A percentile compares a stretch with the other conserved stretches of the same genome.
Evolutionary conservation across 2,888 invertebrate genomes (phyloP).

Genomic region (Cheilosia scutellata): DNA sequence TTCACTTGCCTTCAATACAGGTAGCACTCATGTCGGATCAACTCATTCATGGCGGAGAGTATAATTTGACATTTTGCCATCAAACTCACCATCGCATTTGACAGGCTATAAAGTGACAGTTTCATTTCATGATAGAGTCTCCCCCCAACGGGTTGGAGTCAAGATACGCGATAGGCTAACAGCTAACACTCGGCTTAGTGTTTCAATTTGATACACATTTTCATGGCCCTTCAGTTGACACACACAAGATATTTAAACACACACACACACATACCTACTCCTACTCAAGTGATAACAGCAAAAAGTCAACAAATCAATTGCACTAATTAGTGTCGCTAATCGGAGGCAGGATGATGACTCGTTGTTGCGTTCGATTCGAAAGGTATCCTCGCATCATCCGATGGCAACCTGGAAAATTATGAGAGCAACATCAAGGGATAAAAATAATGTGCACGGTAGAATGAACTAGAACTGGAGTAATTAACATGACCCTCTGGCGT

Average conservation of each 20-base stretch:
- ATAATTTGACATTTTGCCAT: conserved; percentile 57
- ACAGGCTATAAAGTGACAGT: conserved; percentile 45
- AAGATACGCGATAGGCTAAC: background rate
- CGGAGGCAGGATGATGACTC: conserved; percentile 37
- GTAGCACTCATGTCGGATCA: conserved; percentile 45
- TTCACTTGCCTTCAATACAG: conserved; percentile 44
- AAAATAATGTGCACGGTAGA: conserved; percentile 30
- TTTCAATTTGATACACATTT: conserved; percentile 34
- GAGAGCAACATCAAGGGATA: conserved; percentile 19
- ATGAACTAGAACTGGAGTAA: conserved; percentile 59
- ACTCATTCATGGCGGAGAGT: conserved; percentile 14
- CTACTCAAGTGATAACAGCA: conserved; percentile 26
- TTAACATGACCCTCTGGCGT: conserved; percentile 71
- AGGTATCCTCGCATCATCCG: conserved; percentile 14
- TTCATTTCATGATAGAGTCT: conserved; percentile 29
- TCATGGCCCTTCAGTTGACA: conserved; percentile 43
- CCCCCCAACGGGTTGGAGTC: conserved; percentile 25
- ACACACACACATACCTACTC: conserved; percentile 34
- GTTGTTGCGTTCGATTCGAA: conserved; percentile 43
- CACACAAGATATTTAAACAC: background rate
- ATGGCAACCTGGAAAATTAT: conserved; percentile 38
- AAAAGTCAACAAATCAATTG: conserved; percentile 65
- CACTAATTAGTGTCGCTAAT: conserved; percentile 63
- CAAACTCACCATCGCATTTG: conserved; percentile 45
- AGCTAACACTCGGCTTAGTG: background rate